Evolutionary conservation across 2,888 invertebrate species (phyloP).

Genomic region (Pristionchus japonicus): DNA sequence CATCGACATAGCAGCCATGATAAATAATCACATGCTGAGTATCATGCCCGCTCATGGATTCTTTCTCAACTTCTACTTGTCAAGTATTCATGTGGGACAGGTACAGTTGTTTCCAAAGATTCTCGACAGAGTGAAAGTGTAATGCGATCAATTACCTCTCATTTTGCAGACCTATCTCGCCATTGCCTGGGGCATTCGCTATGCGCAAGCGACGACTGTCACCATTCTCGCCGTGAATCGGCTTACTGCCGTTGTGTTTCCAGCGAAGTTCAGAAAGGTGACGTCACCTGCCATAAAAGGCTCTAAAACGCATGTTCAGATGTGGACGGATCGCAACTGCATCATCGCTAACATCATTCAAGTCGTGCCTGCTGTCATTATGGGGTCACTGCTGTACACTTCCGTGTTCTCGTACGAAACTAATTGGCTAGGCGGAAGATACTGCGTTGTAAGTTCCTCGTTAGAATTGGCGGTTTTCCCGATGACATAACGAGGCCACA

Average conservation of each 20-base stretch:
- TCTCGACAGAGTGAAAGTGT: background rate
- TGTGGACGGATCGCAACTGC: slow-evolving; percentile 5
- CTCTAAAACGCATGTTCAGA: background rate
- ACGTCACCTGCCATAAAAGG: too few relatives aligned
- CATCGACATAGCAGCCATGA: background rate
- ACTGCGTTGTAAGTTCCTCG: background rate
- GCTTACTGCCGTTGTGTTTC: background rate
- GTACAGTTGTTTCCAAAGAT: background rate
- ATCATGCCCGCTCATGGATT: slow-evolving; percentile 6
- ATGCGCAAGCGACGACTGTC: slow-evolving; percentile 18
- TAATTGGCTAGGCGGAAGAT: slow-evolving; percentile 18
- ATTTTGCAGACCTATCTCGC: slow-evolving; percentile 33
- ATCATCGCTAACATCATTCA: background rate
- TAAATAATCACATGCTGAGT: background rate
- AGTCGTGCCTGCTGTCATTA: background rate
- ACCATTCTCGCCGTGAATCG: slow-evolving; percentile 22
- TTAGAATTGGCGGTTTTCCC: too few relatives aligned
- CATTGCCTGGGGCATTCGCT: slow-evolving; percentile 32
- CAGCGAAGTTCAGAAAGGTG: background rate
- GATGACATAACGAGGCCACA: too few relatives aligned
- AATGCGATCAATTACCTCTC: background rate
- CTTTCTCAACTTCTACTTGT: slow-evolving; percentile 1
- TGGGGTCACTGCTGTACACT: background rate
- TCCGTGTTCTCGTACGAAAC: background rate
- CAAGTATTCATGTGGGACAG: background rate